Conservation (phyloP, 2,113 vertebrate species). For the Xiphophorus maculatus region DNA sequence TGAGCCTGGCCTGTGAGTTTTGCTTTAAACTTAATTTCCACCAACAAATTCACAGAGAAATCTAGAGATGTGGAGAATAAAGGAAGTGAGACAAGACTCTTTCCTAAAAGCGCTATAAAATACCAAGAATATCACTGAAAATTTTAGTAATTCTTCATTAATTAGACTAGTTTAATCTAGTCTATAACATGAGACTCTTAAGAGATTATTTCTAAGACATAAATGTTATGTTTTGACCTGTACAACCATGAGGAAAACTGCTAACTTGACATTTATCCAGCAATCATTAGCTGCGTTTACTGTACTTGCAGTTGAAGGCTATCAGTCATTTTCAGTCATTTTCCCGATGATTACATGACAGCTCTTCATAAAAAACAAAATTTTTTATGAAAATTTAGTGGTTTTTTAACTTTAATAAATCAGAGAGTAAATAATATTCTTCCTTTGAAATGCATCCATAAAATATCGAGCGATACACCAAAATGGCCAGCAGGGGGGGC, state of each 20-base stretch:
- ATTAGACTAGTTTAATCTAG: no score
- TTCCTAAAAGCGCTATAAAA: neutral
- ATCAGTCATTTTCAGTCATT: no score
- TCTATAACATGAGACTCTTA: neutral
- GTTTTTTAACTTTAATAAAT: neutral
- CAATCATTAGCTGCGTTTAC: no score
- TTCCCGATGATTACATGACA: no score
- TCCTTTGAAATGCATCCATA: neutral
- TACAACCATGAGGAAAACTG: neutral
- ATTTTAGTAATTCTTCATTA: neutral
- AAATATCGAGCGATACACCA: neutral
- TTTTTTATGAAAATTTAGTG: neutral
- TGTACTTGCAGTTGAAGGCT: neutral
- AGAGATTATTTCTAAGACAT: neutral
- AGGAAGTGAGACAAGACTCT: neutral
- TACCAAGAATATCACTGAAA: neutral
- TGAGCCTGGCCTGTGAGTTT: slow-evolving; percentile 83
- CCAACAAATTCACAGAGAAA: neutral
- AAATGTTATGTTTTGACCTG: neutral
- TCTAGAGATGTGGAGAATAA: neutral
- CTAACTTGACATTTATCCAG: no score
- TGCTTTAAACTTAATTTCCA: neutral
- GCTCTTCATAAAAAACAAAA: no score
- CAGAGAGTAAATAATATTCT: neutral
- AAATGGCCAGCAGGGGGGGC: neutral